Percentiles rank a stretch among this genome's conserved stretches.
Evolutionary conservation across 2,888 invertebrate species (phyloP).

Genomic region (Sphaeridia pumilis): DNA sequence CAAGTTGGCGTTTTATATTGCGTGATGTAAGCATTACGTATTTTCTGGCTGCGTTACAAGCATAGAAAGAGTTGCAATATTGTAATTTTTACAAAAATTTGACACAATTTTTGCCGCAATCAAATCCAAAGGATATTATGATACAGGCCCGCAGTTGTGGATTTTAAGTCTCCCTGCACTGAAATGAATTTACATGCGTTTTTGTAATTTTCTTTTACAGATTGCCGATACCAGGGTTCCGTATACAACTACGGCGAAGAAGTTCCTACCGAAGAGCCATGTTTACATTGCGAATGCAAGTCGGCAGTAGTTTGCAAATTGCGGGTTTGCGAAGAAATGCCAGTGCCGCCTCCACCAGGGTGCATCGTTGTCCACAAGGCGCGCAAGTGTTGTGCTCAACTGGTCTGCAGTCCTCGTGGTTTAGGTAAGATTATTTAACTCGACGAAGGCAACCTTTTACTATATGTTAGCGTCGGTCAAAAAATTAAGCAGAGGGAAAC

Average conservation of each 20-base stretch:
- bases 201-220: slow-evolving; percentile 40
- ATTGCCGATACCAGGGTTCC: slow-evolving; percentile 61
- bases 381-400: slow-evolving; percentile 62
- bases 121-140: too few species aligned
- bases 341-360: slow-evolving; percentile 59
- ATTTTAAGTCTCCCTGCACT: too few species aligned
- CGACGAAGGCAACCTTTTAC: background rate
- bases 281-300: slow-evolving; percentile 63
- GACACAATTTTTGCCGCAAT: too few species aligned
- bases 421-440: slow-evolving; percentile 1
- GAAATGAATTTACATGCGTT: too few species aligned
- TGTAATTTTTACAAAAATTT: too few species aligned
- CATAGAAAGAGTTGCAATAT: too few species aligned
- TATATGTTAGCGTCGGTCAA: too few species aligned
- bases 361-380: slow-evolving; percentile 58
- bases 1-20: too few species aligned
- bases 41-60: too few species aligned
- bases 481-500: too few species aligned
- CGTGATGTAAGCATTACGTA: too few species aligned
- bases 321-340: slow-evolving; percentile 61
- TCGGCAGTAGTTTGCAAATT: slow-evolving; percentile 64
- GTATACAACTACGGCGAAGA: slow-evolving; percentile 52
- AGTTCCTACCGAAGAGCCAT: slow-evolving; percentile 56
- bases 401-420: slow-evolving; percentile 48
- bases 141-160: too few species aligned